Conservation (phyloP, 2,888 invertebrate genomes). For the Pollenia griseotomentosa region DNA sequence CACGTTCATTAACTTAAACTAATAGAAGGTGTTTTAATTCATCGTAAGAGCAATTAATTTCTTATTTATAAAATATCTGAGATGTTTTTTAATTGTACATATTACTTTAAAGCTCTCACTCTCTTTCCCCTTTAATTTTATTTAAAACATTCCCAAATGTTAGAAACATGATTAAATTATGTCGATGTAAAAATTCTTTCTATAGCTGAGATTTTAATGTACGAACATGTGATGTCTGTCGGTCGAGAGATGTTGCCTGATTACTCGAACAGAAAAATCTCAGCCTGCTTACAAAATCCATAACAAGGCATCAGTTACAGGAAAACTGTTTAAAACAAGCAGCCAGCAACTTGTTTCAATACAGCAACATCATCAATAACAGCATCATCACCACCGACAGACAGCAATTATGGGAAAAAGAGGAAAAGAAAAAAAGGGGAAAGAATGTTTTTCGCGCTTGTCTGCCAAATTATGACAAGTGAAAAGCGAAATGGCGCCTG, state of each 20-base stretch:
- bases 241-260: constrained; percentile 59
- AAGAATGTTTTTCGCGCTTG: constrained; percentile 73
- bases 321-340: constrained; percentile 58
- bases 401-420: constrained; percentile 1
- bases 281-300: constrained; percentile 64
- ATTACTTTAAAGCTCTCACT: neutral
- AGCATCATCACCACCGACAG: constrained; percentile 34
- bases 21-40: too few relatives aligned
- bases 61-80: too few relatives aligned
- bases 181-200: constrained; percentile 50
- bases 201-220: constrained; percentile 60
- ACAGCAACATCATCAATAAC: constrained; percentile 56
- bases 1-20: too few relatives aligned
- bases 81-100: too few relatives aligned
- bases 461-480: constrained; percentile 75
- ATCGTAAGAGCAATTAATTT: too few relatives aligned
- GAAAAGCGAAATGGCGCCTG: constrained; percentile 71
- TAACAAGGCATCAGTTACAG: constrained; percentile 66
- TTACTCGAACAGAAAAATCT: constrained; percentile 69
- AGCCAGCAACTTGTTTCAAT: constrained; percentile 60
- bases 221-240: constrained; percentile 17
- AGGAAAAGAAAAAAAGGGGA: constrained; percentile 1
- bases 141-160: constrained; percentile 24
- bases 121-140: neutral
- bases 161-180: constrained; percentile 66